Conservation (phyloP, 2,113 vertebrate species). For the Clarias macrocephalus region DNA sequence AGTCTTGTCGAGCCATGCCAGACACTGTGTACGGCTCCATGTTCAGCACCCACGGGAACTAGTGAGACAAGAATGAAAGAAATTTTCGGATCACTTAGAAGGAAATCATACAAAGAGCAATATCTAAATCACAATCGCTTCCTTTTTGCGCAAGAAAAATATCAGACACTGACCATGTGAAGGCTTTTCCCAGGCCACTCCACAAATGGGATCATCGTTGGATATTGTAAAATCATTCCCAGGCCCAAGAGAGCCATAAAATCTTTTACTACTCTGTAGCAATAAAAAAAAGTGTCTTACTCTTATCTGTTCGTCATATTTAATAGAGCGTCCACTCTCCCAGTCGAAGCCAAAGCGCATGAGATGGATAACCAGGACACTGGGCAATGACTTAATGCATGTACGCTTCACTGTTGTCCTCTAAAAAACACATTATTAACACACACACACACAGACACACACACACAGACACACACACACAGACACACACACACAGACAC, state of each 20-base stretch:
- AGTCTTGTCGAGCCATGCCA: conserved; percentile 97
- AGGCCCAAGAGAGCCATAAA: not conserved
- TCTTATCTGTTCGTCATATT: conserved; percentile 97
- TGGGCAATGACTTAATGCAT: conserved; percentile 94
- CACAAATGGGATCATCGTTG: not conserved
- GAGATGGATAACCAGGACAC: conserved; percentile 93
- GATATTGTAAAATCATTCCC: not conserved
- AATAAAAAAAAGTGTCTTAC: conserved; percentile 67
- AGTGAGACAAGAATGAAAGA: conserved; percentile 15
- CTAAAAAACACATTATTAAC: conserved; percentile 67
- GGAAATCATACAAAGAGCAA: not conserved
- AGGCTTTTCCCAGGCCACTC: not conserved
- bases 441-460: not conserved
- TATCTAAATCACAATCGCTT: too few species aligned
- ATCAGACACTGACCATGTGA: not conserved
- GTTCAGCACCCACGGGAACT: conserved; percentile 98
- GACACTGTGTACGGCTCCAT: conserved; percentile 99
- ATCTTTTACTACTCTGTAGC: not conserved
- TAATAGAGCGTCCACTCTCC: conserved; percentile 98
- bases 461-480: not conserved
- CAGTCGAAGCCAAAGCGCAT: conserved; percentile 99
- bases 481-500: not conserved
- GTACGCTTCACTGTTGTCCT: conserved; percentile 97
- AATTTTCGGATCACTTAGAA: not conserved
- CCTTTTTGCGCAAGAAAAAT: not conserved